Base-by-base conservation (phyloP, 2,113 vertebrate species). In the Neodontobutis hainanensis region DNA sequence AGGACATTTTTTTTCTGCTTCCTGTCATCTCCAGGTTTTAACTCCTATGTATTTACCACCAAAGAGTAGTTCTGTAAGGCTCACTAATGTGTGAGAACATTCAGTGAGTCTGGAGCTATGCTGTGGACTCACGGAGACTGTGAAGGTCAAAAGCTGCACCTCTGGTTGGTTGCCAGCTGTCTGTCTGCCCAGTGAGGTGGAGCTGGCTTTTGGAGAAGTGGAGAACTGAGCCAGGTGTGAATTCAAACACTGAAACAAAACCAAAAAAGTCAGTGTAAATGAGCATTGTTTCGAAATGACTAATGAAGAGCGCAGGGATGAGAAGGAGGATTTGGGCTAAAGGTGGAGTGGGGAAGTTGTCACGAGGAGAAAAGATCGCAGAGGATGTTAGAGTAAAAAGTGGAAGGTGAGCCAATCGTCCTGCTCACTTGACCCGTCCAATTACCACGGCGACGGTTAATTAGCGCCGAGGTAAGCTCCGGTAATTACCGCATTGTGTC, bases 401-500 rank as follows among this genome's bases (percentile, higher is more conserved):
- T 65, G 66, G 82, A 83, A 81, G 88, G 85, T 91, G 87, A 90
- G 88, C 87, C 84, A 87, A 92, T 91, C 81, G 81, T 89, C 86
- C 81, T 85, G 89, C 82, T 87, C 90, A 91, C 91, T 92, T 92
- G 91, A 92, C 92, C 91, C 83, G 61, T 90, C 84, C 88, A 89
- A 92, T 93, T 92, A 92, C 89, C 89, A 86, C 80, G 57, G 87
- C 82, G 82, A 82, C 80, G 90, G 85, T 90, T 92, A 92, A 92
- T 92, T 93, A 92, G 90, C 80, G 27, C 82, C 38, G 84, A 91
- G 92, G 91, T 91, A 90, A 92, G 91, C 89, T 89, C 84, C 47
- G 77, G 90, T 91, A 91, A 92, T 92, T 91, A 92, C 86, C 87
- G 72, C 86, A 91, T 91, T 91, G 89, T 91, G 88, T 88, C 85